phyloP scores from a whole-genome alignment of 2,888 invertebrate species.

The Drosophila mimetica region DNA sequence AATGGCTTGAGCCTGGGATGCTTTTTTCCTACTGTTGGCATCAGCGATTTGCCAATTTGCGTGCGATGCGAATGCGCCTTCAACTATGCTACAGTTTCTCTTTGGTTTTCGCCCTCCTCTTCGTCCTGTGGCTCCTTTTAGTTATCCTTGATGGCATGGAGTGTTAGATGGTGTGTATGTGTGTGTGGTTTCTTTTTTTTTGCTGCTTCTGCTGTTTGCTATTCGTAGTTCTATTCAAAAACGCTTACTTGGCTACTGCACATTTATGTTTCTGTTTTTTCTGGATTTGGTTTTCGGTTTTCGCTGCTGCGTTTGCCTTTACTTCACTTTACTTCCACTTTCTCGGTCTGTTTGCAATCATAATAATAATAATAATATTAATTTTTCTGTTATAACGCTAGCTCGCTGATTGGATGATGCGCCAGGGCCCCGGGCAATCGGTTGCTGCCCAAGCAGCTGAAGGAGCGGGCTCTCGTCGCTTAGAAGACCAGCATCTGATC shows the following conservation, averaged over 20 bases:
- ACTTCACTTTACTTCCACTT: constrained; percentile 33
- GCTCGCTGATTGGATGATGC: constrained; percentile 65
- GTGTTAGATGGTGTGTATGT: constrained; percentile 18
- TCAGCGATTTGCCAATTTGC: constrained; percentile 57
- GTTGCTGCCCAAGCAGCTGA: constrained; percentile 15
- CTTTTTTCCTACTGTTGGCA: constrained; percentile 55
- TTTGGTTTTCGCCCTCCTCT: constrained; percentile 18
- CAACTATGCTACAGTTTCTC: constrained; percentile 55
- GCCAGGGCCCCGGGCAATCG: constrained; percentile 30
- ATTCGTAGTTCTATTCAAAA: constrained; percentile 73
- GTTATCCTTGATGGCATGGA: constrained; percentile 23
- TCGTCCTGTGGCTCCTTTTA: constrained; percentile 5
- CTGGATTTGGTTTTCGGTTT: constrained; percentile 18
- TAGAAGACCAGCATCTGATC: constrained; percentile 91
- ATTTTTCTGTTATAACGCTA: constrained; percentile 59
- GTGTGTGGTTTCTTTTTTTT: constrained; percentile 14
- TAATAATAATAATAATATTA: constrained; percentile 73
- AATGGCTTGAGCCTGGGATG: constrained; percentile 18
- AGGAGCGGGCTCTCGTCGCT: constrained; percentile 28
- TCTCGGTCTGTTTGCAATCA: constrained; percentile 49
- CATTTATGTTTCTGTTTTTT: constrained; percentile 60
- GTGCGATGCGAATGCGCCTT: constrained; percentile 60
- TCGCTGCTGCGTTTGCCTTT: constrained; percentile 42
- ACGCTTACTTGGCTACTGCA: constrained; percentile 78
- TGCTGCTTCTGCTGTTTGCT: constrained; percentile 60